These are phyloP conservation scores for Chloroclystis v-ata DNA, from an alignment of 2,888 invertebrate genomes.

Conservation along the genomic window DNA sequence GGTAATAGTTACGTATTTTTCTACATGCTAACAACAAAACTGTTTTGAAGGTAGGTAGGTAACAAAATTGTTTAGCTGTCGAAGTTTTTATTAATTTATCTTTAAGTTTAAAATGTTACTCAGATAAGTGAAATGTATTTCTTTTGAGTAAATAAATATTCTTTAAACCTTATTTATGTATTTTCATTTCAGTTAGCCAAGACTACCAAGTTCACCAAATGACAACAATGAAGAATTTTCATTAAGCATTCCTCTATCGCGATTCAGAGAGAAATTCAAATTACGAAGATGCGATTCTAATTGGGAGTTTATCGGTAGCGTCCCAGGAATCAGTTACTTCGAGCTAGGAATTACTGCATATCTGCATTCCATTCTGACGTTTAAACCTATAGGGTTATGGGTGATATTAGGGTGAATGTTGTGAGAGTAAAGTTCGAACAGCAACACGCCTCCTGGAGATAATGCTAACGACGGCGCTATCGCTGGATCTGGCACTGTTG, in stretches of 20 bases:
- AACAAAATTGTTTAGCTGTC: too few species aligned
- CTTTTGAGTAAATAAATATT: too few species aligned
- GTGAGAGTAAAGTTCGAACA: constrained; percentile 21
- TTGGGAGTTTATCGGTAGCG: constrained; percentile 28
- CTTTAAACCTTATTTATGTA: too few species aligned
- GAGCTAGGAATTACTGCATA: constrained; percentile 26
- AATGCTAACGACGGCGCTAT: constrained; percentile 57
- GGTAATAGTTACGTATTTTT: too few species aligned
- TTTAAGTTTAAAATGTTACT: too few species aligned
- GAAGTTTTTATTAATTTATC: too few species aligned
- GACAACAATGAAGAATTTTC: background rate
- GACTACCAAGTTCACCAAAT: background rate
- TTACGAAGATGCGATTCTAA: constrained; percentile 22
- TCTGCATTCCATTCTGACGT: constrained; percentile 12
- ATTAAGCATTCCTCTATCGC: constrained; percentile 4
- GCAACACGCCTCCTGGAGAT: constrained; percentile 42
- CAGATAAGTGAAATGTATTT: too few species aligned
- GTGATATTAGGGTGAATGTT: constrained; percentile 9
- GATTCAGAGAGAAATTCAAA: constrained; percentile 17
- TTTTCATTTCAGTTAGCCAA: too few species aligned
- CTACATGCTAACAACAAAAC: too few species aligned
- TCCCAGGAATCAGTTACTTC: constrained; percentile 28
- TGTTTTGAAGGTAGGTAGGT: too few species aligned
- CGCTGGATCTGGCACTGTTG: constrained; percentile 38
- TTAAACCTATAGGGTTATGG: constrained; percentile 14